Base-by-base conservation (phyloP, 2,797 vertebrate genomes). In the Otolemur crassicaudatus region DNA sequence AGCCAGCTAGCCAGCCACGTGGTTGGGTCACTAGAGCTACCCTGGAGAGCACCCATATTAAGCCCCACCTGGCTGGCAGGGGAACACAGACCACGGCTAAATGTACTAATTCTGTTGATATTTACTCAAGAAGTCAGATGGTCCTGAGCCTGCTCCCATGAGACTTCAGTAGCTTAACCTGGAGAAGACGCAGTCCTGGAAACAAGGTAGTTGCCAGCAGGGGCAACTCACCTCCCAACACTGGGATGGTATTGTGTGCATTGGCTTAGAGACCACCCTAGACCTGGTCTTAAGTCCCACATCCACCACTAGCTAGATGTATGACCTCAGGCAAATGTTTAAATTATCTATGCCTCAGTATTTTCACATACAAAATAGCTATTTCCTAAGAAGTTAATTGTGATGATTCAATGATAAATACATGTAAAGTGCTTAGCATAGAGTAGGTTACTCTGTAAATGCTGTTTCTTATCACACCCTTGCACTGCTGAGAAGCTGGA, bases 351-450 rank as follows among this genome's bases (percentile, higher is more conserved):
- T 90, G 10, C 40, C 37, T 80, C 72, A n/a, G 43, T 86, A 63
- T 93, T 95, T 88, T 95, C 58, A 90, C 79, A 58, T 53, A 89
- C 58, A 80, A 81, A 92, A 53, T 25, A 79, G 27, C 79, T 91
- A 61, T 87, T 86, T 86, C 43, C 69, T 91, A 12, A 58, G 27
- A 88, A 94, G 34, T 16, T 82, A 87, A 87, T 25, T 29, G 19
- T 91, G 75, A 93, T 17, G n/a, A 87, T 70, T 89, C 73, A 61
- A 43, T 79, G 43, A 94, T 53, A 88, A 93, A 92, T 20, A 3
- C 61, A 7, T 84, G 27, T 27, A 93, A 76, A 94, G 87, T 53
- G 43, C 40, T 89, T 58, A 31, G 3, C 61, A 77, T 43, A 94
- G 90, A 90, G 49, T 79, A 94, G 80, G 80, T 61, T 61, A 58